Base-by-base conservation (phyloP, 2,797 vertebrate species). In the Ataeniobius toweri region DNA sequence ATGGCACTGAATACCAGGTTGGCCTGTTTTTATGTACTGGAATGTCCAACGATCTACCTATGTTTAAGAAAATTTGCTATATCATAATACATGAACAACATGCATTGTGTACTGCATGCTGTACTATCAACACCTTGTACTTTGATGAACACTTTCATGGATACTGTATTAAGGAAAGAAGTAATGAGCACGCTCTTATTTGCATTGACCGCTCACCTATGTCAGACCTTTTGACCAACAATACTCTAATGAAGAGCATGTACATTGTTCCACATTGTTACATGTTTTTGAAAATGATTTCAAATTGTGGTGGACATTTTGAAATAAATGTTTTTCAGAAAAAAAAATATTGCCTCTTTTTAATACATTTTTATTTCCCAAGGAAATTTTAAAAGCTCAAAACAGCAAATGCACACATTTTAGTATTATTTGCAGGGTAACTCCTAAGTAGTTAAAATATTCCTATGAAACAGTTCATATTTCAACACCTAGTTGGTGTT, bases 11-110 rank as follows among this genome's bases (percentile, higher is more conserved):
- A 28, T 39, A 20, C 44, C 72, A 74, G 20, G 31, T 44, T 39
- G 53, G 50, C 22, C 2, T 73, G 2, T 69, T 59, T 16, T 12
- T 80, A 50, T 65, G 68, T 26, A 26, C 44, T 48, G 44, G 3
- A 69, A 69, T 24, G 20, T 70, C n/a, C 24, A 70, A 9, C 16
- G 44, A 70, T 51, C 69, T 50, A 28, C 69, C 69, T 31, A n/a
- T 51, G 1, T 81, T 77, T 14, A 81, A 70, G 51, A 80, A 73
- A 58, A 56, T 73, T 51, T 73, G 50, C 31, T 0, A 73, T 73
- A 73, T 55, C 3, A 26, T 51, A 31, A 31, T 51, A 51, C 46
- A 51, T 13, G 69, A 51, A 51, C n/a, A 51, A 20, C 48, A 31
- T 28, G 69, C 48, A 26, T 51, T 51, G n/a, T n/a, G n/a, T n/a